Evolutionary conservation across 37 sponge, comb jelly and placozoan species (phyloP).

Genomic region (Hormiphora californensis): DNA sequence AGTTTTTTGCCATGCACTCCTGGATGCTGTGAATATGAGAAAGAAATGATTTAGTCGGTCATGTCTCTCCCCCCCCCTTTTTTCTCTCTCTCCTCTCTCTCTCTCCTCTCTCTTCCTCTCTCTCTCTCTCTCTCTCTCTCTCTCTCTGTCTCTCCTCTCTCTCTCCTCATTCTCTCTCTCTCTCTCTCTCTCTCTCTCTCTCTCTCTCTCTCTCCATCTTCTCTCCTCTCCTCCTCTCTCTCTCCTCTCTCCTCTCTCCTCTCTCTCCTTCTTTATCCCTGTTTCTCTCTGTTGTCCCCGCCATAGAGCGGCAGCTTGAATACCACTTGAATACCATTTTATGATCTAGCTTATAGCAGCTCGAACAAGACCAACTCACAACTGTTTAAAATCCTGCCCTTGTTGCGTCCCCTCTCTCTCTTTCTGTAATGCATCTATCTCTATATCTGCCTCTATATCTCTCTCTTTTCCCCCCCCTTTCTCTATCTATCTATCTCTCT

Average conservation of each 20-base stretch:
- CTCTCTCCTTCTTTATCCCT: neutral
- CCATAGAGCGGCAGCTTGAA: too few relatives aligned
- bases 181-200: neutral
- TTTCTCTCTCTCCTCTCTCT: neutral
- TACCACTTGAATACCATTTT: too few relatives aligned
- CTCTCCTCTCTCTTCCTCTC: neutral
- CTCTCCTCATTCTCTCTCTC: neutral
- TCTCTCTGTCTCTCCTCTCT: neutral
- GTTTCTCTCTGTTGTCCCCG: neutral
- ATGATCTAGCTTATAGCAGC: too few relatives aligned
- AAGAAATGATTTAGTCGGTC: neutral
- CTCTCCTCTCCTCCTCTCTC: neutral
- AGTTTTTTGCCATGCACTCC: too few relatives aligned
- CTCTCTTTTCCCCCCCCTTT: neutral
- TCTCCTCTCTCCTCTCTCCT: neutral
- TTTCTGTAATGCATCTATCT: neutral
- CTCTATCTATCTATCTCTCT: neutral
- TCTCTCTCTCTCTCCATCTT: neutral
- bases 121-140: neutral
- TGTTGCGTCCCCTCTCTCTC: neutral
- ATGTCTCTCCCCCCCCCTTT: neutral
- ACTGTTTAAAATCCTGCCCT: too few relatives aligned
- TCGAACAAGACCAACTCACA: too few relatives aligned
- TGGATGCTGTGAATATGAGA: neutral
- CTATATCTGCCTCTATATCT: neutral